phyloP scores from a whole-genome alignment of 2,797 vertebrate genomes.

The Falco concolor region DNA sequence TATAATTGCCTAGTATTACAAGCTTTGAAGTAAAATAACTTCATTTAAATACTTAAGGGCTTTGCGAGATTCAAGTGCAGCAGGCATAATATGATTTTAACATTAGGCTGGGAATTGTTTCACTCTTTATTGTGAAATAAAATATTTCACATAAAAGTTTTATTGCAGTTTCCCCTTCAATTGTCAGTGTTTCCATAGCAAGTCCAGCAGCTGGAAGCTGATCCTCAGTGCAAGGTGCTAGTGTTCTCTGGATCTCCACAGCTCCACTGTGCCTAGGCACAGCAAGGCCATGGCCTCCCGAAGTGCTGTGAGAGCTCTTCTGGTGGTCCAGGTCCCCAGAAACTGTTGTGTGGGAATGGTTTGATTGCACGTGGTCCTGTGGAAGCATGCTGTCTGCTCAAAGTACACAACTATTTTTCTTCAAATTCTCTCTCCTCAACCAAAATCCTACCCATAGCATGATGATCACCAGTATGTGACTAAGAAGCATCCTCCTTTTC shows the following conservation, averaged over 20 bases:
- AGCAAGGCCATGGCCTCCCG: background rate
- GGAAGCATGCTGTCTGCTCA: background rate
- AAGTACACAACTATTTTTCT: background rate
- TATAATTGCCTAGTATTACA: conserved; percentile 26
- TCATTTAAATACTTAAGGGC: conserved; percentile 52
- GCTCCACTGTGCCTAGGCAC: background rate
- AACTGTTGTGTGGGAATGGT: background rate
- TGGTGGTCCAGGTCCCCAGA: background rate
- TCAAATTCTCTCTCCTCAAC: background rate
- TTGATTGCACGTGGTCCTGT: background rate
- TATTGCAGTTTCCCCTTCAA: background rate
- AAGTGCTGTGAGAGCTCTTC: background rate
- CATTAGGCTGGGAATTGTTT: conserved; percentile 37
- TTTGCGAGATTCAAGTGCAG: conserved; percentile 23
- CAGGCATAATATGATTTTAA: conserved; percentile 38
- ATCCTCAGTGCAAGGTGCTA: background rate
- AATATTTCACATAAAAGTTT: conserved; percentile 3
- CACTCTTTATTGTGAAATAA: background rate
- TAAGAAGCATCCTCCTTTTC: background rate
- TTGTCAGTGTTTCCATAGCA: conserved; percentile 22
- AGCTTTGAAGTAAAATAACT: conserved; percentile 55
- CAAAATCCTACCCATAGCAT: background rate
- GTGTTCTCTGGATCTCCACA: background rate
- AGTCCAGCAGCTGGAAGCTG: conserved; percentile 10
- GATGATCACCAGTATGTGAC: background rate